A percentile compares a stretch with the other conserved stretches of the same genome.
These are phyloP conservation scores for Cyanoramphus novaezelandiae DNA, from an alignment of 2,113 vertebrate species.

Conservation along the genomic window DNA sequence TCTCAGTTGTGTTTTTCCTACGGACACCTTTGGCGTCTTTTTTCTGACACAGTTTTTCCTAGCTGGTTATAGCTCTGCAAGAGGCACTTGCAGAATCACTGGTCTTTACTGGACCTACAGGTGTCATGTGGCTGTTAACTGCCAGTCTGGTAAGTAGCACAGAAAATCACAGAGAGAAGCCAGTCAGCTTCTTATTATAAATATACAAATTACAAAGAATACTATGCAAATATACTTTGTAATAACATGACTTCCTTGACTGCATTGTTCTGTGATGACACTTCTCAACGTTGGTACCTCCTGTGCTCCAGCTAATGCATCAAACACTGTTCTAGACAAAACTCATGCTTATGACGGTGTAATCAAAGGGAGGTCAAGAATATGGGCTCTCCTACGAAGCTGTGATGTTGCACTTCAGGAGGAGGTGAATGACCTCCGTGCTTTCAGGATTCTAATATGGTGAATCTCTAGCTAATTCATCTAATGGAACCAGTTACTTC, in stretches of 20 bases:
- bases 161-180: background rate
- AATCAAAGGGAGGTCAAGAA: background rate
- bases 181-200: background rate
- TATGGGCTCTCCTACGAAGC: accelerated
- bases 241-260: background rate
- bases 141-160: background rate
- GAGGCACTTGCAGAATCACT: background rate
- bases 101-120: background rate
- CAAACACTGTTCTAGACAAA: background rate
- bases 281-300: background rate
- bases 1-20: background rate
- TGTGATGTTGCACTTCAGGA: background rate
- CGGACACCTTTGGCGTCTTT: background rate
- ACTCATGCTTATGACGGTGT: too few relatives aligned
- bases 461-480: background rate
- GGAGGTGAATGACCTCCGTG: background rate
- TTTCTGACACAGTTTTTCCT: background rate
- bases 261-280: background rate
- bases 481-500: background rate
- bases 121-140: background rate
- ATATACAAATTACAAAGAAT: background rate
- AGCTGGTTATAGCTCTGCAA: background rate
- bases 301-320: background rate
- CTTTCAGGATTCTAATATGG: background rate
- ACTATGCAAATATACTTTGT: background rate